These are phyloP conservation scores for Perca flavescens DNA, from an alignment of 2,113 vertebrate species.

Conservation along the genomic window DNA sequence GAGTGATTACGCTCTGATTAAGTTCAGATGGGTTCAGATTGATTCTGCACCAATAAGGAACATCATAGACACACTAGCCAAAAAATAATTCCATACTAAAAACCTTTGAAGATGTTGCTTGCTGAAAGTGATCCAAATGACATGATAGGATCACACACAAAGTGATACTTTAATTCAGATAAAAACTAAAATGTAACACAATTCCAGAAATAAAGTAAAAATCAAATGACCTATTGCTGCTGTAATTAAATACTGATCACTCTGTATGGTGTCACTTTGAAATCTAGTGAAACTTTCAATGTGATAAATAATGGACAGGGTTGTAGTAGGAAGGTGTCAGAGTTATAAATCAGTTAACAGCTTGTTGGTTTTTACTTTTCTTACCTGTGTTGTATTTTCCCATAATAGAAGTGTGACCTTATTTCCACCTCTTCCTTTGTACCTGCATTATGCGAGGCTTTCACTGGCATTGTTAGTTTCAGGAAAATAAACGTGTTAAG, in stretches of 20 bases:
- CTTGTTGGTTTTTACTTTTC: constrained; percentile 4
- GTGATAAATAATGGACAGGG: not conserved
- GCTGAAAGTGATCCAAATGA: not conserved
- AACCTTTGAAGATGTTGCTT: not conserved
- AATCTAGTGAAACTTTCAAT: not conserved
- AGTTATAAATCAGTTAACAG: constrained; percentile 16
- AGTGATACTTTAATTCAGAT: not conserved
- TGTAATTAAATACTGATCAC: constrained; percentile 16
- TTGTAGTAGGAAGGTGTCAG: constrained; percentile 25
- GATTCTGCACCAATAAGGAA: not conserved
- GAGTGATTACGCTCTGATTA: not conserved
- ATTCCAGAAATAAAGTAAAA: constrained; percentile 7
- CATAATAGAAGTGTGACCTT: not conserved
- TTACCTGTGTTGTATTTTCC: constrained; percentile 10
- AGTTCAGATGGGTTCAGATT: constrained; percentile 1
- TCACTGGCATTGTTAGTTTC: constrained; percentile 26
- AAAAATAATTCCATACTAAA: not conserved
- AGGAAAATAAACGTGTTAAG: constrained; percentile 12
- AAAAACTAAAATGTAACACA: not conserved
- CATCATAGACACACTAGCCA: not conserved
- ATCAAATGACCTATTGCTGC: not conserved
- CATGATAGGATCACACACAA: not conserved
- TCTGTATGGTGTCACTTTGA: constrained; percentile 10
- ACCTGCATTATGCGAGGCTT: constrained; percentile 8
- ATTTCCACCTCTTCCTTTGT: constrained; percentile 31